A percentile compares a stretch with the other conserved stretches of the same genome.
Conservation (phyloP, 2,797 vertebrate species). For the Coccyzus lansbergi region DNA sequence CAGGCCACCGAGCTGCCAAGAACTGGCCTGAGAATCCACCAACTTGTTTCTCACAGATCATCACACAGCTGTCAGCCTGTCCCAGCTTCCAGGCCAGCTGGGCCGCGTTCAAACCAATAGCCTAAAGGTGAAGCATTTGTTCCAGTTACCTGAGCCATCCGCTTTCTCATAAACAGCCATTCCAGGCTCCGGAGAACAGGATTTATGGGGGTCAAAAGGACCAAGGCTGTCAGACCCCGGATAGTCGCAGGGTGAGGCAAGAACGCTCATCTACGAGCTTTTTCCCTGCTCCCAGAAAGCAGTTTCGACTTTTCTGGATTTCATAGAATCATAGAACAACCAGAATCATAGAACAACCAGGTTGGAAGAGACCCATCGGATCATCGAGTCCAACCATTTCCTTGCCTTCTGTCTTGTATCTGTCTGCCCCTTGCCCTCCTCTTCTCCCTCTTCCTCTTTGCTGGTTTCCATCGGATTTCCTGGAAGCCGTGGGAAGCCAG, state of each 20-base stretch:
- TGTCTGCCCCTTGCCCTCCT: accelerated
- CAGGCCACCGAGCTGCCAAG: constrained; percentile 42
- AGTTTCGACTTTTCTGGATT: neutral
- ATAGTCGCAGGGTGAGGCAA: neutral
- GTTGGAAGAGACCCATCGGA: too few species aligned
- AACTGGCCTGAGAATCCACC: constrained; percentile 34
- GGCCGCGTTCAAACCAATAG: constrained; percentile 27
- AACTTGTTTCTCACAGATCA: constrained; percentile 37
- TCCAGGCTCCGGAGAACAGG: neutral
- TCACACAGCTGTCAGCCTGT: constrained; percentile 47
- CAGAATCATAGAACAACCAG: too few species aligned
- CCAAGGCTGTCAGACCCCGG: neutral
- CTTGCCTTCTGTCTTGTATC: neutral
- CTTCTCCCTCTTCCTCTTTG: neutral
- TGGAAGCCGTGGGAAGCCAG: neutral
- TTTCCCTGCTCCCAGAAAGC: neutral
- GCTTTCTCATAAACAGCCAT: neutral
- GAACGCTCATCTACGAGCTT: neutral
- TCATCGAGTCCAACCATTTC: too few species aligned
- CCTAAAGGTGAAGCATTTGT: constrained; percentile 65
- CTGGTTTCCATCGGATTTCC: neutral
- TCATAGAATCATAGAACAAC: too few species aligned
- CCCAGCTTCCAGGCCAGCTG: constrained; percentile 47
- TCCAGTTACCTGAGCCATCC: constrained; percentile 61
- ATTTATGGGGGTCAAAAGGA: constrained; percentile 15